These are phyloP conservation scores for Acleris holmiana DNA, from an alignment of 2,888 invertebrate genomes.

Conservation along the genomic window DNA sequence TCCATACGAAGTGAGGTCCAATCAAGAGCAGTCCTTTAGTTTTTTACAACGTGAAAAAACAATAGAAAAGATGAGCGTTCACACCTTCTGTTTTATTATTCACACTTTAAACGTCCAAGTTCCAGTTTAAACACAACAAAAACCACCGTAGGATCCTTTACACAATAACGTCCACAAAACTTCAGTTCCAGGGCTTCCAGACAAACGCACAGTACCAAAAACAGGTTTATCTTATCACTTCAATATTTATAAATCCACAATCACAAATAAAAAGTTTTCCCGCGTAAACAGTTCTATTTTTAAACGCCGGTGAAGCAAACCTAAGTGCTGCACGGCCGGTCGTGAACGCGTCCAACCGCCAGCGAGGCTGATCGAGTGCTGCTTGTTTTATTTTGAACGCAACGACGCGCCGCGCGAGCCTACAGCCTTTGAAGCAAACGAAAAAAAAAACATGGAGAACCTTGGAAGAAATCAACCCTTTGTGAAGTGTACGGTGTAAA, in stretches of 20 bases:
- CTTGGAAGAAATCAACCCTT: slow-evolving; percentile 23
- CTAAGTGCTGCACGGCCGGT: slow-evolving; percentile 26
- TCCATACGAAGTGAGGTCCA: not conserved
- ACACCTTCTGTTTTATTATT: slow-evolving; percentile 52
- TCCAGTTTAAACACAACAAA: slow-evolving; percentile 11
- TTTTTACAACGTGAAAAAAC: slow-evolving; percentile 25
- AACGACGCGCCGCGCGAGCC: slow-evolving; percentile 47
- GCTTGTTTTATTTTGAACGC: slow-evolving; percentile 73
- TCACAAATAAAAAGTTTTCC: slow-evolving; percentile 55
- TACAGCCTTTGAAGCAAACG: slow-evolving; percentile 40
- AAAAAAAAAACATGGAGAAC: slow-evolving; percentile 9
- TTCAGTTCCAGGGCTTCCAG: slow-evolving; percentile 4
- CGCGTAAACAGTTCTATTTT: slow-evolving; percentile 63
- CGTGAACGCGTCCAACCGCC: slow-evolving; percentile 66
- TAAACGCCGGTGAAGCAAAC: slow-evolving; percentile 41
- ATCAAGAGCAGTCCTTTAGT: slow-evolving; percentile 2
- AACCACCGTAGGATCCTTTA: slow-evolving; percentile 9
- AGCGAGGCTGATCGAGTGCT: slow-evolving; percentile 76
- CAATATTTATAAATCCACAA: not conserved
- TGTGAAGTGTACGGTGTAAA: slow-evolving; percentile 8
- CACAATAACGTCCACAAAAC: slow-evolving; percentile 20
- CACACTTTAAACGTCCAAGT: slow-evolving; percentile 44
- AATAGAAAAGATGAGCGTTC: slow-evolving; percentile 42
- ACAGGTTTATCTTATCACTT: slow-evolving; percentile 12
- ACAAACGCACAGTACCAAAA: not conserved